phyloP scores from a whole-genome alignment of 2,888 invertebrate species.

The Dioctria rufipes region DNA sequence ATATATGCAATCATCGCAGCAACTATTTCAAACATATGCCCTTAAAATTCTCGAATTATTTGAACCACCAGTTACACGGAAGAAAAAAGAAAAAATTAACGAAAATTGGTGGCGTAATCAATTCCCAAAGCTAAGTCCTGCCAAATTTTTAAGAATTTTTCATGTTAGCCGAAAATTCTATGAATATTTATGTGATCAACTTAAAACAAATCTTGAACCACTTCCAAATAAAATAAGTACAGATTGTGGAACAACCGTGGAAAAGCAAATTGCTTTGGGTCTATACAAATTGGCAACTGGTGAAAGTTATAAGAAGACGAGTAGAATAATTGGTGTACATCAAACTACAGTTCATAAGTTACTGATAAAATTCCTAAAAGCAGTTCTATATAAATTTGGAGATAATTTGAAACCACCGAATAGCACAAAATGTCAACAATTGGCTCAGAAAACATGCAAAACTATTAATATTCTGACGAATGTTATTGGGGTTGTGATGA shows the following conservation, averaged over 20 bases:
- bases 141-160: conserved; percentile 34
- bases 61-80: not conserved
- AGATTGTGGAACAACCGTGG: not conserved
- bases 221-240: not conserved
- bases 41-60: conserved; percentile 28
- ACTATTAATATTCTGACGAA: not conserved
- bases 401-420: not conserved
- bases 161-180: conserved; percentile 26
- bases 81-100: not conserved
- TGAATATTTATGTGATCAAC: conserved; percentile 24
- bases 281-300: conserved; percentile 39
- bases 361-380: conserved; percentile 19
- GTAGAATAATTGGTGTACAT: conserved; percentile 15
- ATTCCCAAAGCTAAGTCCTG: conserved; percentile 25
- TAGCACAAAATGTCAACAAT: not conserved
- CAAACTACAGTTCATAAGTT: conserved; percentile 14
- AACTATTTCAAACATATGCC: conserved; percentile 24
- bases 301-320: conserved; percentile 26
- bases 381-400: conserved; percentile 24
- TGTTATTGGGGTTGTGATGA: conserved; percentile 11
- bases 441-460: conserved; percentile 18
- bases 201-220: conserved; percentile 10
- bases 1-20: conserved; percentile 40
- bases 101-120: conserved; percentile 43
- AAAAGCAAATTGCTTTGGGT: conserved; percentile 28